Evolutionary conservation across 64 coral and sea anemone species (phyloP).

Genomic region (Anthopleura sola): DNA sequence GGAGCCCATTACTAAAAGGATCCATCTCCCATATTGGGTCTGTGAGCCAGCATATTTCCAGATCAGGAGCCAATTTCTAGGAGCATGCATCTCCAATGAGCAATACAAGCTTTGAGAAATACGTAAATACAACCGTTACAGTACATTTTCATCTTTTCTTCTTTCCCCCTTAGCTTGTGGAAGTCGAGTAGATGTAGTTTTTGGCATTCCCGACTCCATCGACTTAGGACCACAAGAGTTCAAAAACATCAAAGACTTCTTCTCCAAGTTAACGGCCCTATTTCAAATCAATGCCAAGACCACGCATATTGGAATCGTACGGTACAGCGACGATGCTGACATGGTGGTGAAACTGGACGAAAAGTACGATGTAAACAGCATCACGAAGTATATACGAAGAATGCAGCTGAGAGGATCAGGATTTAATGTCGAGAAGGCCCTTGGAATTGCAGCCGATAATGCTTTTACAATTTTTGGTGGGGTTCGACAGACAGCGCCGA

Average conservation of each 20-base stretch:
- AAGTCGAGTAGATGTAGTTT: constrained; percentile 43
- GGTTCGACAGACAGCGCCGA: constrained; percentile 35
- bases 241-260: constrained; percentile 40
- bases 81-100: no score
- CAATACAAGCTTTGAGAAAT: no score
- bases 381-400: background rate
- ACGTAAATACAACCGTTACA: background rate
- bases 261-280: background rate
- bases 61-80: no score
- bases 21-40: no score
- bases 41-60: no score
- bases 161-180: constrained; percentile 32
- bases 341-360: constrained; percentile 17
- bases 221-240: constrained; percentile 5
- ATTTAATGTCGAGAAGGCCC: constrained; percentile 8
- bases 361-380: background rate
- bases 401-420: background rate
- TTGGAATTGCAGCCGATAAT: constrained; percentile 11
- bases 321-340: constrained; percentile 29
- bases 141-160: background rate
- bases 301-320: constrained; percentile 38
- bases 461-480: constrained; percentile 55
- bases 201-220: constrained; percentile 54
- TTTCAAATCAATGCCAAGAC: constrained; percentile 12
- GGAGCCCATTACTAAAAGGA: no score